Conservation (phyloP, 2,888 invertebrate species). For the Drosophila mulleri region DNA sequence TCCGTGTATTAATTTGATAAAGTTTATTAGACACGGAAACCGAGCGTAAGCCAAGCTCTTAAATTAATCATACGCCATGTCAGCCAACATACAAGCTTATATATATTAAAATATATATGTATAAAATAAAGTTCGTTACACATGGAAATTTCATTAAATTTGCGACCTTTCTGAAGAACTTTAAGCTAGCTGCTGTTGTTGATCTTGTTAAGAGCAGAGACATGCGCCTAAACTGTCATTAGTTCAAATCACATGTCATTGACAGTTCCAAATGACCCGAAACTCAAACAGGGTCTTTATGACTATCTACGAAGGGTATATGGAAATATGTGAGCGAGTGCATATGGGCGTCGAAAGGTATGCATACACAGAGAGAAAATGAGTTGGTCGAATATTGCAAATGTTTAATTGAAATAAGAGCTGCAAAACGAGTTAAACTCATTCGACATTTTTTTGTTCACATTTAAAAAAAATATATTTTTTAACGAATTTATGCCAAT, state of each 20-base stretch:
- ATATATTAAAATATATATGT: not conserved
- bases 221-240: constrained; percentile 71
- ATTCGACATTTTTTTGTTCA: too few relatives aligned
- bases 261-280: constrained; percentile 68
- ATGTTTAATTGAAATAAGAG: not conserved
- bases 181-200: constrained; percentile 27
- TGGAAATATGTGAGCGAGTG: not conserved
- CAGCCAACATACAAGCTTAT: constrained; percentile 17
- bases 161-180: constrained; percentile 17
- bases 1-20: constrained; percentile 40
- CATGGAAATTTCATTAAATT: constrained; percentile 10
- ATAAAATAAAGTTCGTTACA: constrained; percentile 1
- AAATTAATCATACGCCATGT: constrained; percentile 74
- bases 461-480: too few relatives aligned
- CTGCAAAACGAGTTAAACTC: not conserved
- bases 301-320: not conserved
- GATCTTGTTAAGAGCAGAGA: constrained; percentile 39
- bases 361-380: constrained; percentile 3
- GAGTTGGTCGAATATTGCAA: not conserved
- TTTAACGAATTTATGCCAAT: too few relatives aligned
- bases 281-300: constrained; percentile 18
- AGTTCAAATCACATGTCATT: constrained; percentile 79
- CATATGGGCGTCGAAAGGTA: not conserved
- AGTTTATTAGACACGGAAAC: constrained; percentile 54
- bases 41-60: constrained; percentile 23